A percentile compares a stretch with the other conserved stretches of the same genome.
Evolutionary conservation across 2,113 vertebrate genomes (phyloP).

Genomic region (Pseudopipra pipra): DNA sequence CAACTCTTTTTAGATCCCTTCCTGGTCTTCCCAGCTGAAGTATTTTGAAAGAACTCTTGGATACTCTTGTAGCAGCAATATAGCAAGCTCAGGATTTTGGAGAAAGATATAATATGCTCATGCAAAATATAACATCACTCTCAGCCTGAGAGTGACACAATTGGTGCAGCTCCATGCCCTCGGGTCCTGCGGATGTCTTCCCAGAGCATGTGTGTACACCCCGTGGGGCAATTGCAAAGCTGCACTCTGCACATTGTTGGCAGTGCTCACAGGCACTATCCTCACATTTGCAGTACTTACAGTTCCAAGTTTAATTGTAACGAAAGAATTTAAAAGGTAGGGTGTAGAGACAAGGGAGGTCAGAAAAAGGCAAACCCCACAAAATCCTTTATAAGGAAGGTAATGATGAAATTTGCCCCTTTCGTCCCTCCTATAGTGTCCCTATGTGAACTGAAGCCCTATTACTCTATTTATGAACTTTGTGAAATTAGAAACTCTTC

Average conservation of each 20-base stretch:
- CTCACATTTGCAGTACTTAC: background rate
- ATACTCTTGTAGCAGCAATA: background rate
- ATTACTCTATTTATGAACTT: background rate
- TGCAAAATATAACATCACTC: background rate
- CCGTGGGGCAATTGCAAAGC: fast-evolving
- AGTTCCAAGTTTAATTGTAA: background rate
- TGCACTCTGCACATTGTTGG: background rate
- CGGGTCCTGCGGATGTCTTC: background rate
- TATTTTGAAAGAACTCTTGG: background rate
- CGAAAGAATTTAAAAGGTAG: background rate
- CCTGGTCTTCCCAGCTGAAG: background rate
- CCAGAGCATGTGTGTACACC: background rate
- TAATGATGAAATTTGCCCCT: background rate
- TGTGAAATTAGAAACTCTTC: background rate
- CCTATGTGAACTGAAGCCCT: background rate
- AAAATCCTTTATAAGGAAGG: background rate
- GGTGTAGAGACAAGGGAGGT: background rate
- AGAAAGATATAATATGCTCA: background rate
- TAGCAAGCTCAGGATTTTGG: background rate
- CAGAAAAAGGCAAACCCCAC: background rate
- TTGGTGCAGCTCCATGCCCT: background rate
- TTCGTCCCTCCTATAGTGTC: background rate
- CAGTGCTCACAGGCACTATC: background rate
- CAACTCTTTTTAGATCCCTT: background rate
- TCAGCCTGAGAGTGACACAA: background rate